phyloP scores from a whole-genome alignment of 1,140 invertebrate genomes.

The Trichonephila clavipes region DNA sequence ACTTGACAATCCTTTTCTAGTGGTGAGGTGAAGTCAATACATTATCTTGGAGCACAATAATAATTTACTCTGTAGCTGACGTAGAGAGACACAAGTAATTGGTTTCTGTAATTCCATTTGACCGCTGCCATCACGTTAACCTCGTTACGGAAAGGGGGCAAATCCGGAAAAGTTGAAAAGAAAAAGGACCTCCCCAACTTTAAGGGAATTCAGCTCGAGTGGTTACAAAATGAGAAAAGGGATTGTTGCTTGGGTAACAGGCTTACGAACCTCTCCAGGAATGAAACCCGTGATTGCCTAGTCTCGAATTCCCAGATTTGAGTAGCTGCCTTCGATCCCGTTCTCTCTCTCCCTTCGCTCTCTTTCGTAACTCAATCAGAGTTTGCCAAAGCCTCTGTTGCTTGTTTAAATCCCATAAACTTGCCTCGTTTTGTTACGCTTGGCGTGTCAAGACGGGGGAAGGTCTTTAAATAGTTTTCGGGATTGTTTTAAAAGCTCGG shows the following conservation, averaged over 20 bases:
- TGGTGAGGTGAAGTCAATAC: conserved; percentile 74
- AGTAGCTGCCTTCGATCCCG: conserved; percentile 50
- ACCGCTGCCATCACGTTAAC: conserved; percentile 70
- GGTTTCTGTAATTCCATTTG: conserved; percentile 76
- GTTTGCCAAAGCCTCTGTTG: conserved; percentile 63
- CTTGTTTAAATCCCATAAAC: conserved; percentile 77
- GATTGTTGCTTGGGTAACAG: conserved; percentile 76
- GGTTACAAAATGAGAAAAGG: conserved; percentile 76
- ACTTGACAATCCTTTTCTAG: conserved; percentile 62
- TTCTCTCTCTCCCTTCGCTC: conserved; percentile 15
- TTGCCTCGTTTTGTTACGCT: conserved; percentile 71
- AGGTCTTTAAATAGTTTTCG: conserved; percentile 62
- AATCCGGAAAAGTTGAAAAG: conserved; percentile 47
- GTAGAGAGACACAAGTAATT: conserved; percentile 70
- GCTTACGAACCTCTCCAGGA: conserved; percentile 65
- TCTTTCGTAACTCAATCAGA: conserved; percentile 65
- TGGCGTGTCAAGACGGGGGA: conserved; percentile 41
- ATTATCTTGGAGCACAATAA: conserved; percentile 73
- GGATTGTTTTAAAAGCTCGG: conserved; percentile 72
- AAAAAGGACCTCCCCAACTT: conserved; percentile 67
- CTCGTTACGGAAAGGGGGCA: conserved; percentile 62
- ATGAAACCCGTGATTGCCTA: conserved; percentile 39
- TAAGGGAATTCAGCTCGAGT: conserved; percentile 74
- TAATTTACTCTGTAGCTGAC: conserved; percentile 74
- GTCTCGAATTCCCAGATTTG: conserved; percentile 25